Conservation (phyloP, 64 coral and sea anemone species). For the Astreopora myriophthalma region DNA sequence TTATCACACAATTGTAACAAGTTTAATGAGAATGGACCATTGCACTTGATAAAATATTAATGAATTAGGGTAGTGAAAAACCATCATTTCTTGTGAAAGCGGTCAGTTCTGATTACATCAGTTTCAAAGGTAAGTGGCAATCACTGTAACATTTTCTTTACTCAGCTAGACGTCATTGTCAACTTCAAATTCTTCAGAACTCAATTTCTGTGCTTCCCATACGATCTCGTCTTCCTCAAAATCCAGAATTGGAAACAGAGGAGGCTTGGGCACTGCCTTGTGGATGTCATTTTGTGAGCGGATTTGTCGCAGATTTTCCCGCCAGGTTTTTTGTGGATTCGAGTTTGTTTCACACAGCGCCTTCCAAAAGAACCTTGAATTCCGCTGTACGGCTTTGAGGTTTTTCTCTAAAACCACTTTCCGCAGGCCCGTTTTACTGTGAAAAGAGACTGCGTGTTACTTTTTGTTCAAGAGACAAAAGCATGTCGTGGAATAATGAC, state of each 20-base stretch:
- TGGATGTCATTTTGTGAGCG: conserved; percentile 8
- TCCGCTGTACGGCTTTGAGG: background rate
- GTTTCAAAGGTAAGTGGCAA: background rate
- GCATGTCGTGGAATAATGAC: background rate
- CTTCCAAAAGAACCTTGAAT: background rate
- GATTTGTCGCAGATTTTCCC: conserved; percentile 9
- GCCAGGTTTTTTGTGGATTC: background rate
- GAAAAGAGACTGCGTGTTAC: background rate
- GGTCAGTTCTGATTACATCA: no score
- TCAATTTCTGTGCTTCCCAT: background rate
- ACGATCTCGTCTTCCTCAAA: background rate
- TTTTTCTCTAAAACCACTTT: background rate
- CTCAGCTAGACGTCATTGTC: background rate
- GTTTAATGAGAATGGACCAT: no score
- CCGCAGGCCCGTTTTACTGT: background rate
- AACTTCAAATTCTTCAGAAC: background rate
- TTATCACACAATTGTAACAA: no score
- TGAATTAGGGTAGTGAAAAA: background rate
- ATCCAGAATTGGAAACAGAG: background rate
- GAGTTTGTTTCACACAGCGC: background rate
- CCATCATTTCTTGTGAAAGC: background rate
- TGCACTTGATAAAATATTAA: no score
- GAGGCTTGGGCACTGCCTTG: background rate
- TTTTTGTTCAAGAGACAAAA: background rate
- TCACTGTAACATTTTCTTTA: background rate